Evolutionary conservation across 2,113 vertebrate species (phyloP), one percentile per base, ranked within the genome.

Genomic region (Crotophaga sulcirostris): DNA sequence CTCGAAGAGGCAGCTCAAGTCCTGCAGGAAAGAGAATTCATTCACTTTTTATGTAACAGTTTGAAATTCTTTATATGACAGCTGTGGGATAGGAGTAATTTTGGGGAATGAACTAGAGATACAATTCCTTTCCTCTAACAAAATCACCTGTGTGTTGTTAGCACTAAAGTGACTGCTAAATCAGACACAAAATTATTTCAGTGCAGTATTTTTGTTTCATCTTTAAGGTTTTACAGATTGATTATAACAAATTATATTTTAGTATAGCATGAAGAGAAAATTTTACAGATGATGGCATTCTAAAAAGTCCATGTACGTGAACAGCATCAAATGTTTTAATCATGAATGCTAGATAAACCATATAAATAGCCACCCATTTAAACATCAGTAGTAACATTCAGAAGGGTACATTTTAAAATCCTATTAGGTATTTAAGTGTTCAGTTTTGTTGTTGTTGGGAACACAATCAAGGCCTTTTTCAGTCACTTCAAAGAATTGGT

Each of bases 1-100:
- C 93, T 99, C 98, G 4, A 99, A 99, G 95, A 99, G 98, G 96
- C 98, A 99, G 94, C 98, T 98, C 96, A 99, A 97, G 90, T 99
- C 99, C 99, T 99, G 94, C 23, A 96, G 94, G 42, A 68, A 88
- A 89, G 7, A 59, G 6, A 77, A 59, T 20, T 79, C 24, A 2
- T 47, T 96, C 33, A 67, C 16, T 36, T 85, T 84, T 52, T 79
- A 55, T 24, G 20, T 34, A 66, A 44, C 10, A 33, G n/a, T 69
- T 88, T 7, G 54, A 81, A 84, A 66, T 38, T 69, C 40, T 85
- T 70, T 45, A 67, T 40, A 42, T 1, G 2, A 58, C 3, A 59
- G 7, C 24, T 38, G 7, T 17, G 29, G 63, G 25, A 47, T 33
- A 79, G 7, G 16, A 6, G n/a, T 51, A 38, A 34, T 19, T 86